Conservation (phyloP, 2,888 invertebrate genomes). For the Brassicogethes aeneus region DNA sequence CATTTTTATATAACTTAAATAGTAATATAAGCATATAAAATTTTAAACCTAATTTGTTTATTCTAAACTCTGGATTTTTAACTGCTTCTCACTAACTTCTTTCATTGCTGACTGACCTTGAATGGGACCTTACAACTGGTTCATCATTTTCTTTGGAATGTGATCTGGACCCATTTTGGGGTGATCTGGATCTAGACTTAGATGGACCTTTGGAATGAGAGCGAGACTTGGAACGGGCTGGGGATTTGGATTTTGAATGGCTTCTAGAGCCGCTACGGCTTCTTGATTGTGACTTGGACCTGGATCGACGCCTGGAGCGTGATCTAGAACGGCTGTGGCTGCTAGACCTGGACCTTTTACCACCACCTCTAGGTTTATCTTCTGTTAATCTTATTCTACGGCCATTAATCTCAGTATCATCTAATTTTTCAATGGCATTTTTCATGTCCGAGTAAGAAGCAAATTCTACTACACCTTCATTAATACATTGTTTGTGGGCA, state of each 20-base stretch:
- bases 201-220: conserved; percentile 6
- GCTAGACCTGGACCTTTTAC: conserved; percentile 41
- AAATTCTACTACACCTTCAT: conserved; percentile 74
- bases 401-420: conserved; percentile 90
- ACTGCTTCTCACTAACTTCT: conserved; percentile 6
- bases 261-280: neutral
- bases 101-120: conserved; percentile 16
- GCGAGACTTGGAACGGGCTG: conserved; percentile 7
- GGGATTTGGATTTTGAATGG: conserved; percentile 2
- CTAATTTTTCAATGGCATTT: conserved; percentile 87
- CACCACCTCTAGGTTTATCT: conserved; percentile 55
- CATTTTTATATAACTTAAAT: neutral
- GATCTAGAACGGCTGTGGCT: conserved; percentile 19
- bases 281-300: neutral
- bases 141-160: conserved; percentile 20
- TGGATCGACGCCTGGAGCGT: conserved; percentile 5
- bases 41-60: conserved; percentile 11
- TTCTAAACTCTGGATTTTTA: conserved; percentile 3
- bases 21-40: conserved; percentile 10
- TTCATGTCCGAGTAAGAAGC: conserved; percentile 86
- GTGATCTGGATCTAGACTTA: conserved; percentile 11
- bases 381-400: conserved; percentile 82
- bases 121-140: conserved; percentile 7
- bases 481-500: conserved; percentile 70
- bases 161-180: conserved; percentile 16